Base-by-base conservation (phyloP, 2,888 invertebrate genomes). In the Chaetogeoica ovagalla region DNA sequence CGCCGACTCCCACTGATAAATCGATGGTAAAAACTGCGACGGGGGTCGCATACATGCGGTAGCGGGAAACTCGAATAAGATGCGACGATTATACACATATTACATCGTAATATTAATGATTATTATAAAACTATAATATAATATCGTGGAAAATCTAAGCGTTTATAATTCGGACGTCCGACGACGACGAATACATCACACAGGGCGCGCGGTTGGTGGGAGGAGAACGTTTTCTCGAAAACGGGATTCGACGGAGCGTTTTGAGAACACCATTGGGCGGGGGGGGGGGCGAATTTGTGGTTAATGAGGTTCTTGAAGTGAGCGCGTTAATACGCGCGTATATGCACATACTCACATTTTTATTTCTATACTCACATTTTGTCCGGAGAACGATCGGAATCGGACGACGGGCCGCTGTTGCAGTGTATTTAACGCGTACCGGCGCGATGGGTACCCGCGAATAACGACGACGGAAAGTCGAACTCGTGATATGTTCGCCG, bases 1-100 rank as follows among this genome's bases (percentile, higher is more conserved):
- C 55, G 43, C 59, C 76, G 76, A 68, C 62, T 70, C 69, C 52
- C 37, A 55, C 62, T 70, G 77, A 77, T 23, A 77, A 77, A 77
- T 77, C 77, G 77, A 77, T 77, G 68, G 69, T 48, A 39, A 48
- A 59, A 52, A 77, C 30, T 30, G 30, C 62, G 43, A 23, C 37
- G 55, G n/a, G 57, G 62, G 63, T 15, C 43, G 66, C 57, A 59
- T 57, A 59, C 70, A 43, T 68, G 6, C 11, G 37, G 6, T n/a
- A n/a, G 52, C 11, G 21, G 15, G n/a, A 76, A 37, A 59, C 23
- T 30, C 30, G 43, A 9, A 23, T 21, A 71, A n/a, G 21, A 60
- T 4, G 37, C 55, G 11, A 4, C 30, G 30, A 4, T 30, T 30
- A 30, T 30, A 30, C 4, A 1, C 4, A 1, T 30, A 30, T 30